Evolutionary conservation across 2,113 vertebrate genomes (phyloP), one percentile per base, ranked within the genome.

Genomic region (Passer montanus): DNA sequence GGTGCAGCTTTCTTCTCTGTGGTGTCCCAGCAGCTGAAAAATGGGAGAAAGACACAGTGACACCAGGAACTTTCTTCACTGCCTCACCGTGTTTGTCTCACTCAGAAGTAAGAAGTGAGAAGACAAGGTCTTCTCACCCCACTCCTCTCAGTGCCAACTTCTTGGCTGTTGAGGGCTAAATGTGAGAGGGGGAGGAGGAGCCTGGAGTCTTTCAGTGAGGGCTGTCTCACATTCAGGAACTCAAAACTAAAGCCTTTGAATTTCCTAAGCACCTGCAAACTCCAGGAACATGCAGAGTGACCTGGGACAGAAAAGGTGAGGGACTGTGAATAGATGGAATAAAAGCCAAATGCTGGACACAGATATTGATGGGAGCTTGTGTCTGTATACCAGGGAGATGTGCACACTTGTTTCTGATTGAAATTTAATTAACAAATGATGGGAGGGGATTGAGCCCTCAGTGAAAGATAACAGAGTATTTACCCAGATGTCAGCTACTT

Each of bases 261-360:
- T 72, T 84, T 75, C 56, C 33, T 52, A 28, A 44, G 30, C 12
- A 43, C 35, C 90, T 75, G 24, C 49, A 56, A 58, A 49, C 52
- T 87, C 64, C 41, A 62, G 62, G 84, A 64, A 30, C n/a, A 78
- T 3, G 1, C 43, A 31, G 4, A 4, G 2, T 80, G 52, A 31
- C 39, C 33, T 39, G 53, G 56, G 56, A n/a, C 59, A 62, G 84
- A 39, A 52, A 76, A 63, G 67, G 41, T 78, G 77, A 47, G 66
- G 21, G 37, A n/a, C 60, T 85, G 76, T 85, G 58, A 90, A 60
- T 84, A 19, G 39, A 58, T 30, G 60, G 69, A 96, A 95, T 97
- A 97, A 96, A 97, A 84, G 35, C 20, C 66, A 82, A 92, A 84
- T 92, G 80, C 74, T 89, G 78, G 85, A 88, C 55, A 94, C 22